Evolutionary conservation across 2,113 vertebrate species (phyloP).

Genomic region (Petrocephalus microphthalmus): DNA sequence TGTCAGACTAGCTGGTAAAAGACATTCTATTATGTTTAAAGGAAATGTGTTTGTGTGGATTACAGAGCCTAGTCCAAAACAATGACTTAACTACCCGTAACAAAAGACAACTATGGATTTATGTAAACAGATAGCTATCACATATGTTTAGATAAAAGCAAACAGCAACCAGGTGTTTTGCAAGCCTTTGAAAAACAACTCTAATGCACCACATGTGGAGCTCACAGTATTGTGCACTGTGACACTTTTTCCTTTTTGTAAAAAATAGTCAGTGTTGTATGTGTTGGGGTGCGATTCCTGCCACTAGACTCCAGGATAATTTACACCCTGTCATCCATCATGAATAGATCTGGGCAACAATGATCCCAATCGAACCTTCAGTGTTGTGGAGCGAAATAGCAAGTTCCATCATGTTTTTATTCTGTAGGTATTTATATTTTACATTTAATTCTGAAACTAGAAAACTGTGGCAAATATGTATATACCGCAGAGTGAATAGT

Average conservation of each 20-base stretch:
- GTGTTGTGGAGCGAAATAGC: background rate
- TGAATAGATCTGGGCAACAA: background rate
- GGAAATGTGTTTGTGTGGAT: background rate
- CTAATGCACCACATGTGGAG: background rate
- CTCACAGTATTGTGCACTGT: background rate
- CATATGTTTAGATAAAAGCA: background rate
- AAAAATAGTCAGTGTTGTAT: background rate
- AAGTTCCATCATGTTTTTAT: background rate
- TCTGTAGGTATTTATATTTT: background rate
- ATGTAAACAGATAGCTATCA: background rate
- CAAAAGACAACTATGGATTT: background rate
- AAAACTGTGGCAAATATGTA: background rate
- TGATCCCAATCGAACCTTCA: background rate
- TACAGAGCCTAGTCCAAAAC: background rate
- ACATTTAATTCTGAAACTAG: background rate
- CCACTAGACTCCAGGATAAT: background rate
- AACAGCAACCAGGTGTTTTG: background rate
- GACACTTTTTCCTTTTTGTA: background rate
- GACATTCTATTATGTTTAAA: background rate
- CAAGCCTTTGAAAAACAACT: background rate
- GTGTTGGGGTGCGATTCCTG: background rate
- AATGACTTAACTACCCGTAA: background rate
- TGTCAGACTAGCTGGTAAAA: background rate
- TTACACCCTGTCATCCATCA: slow-evolving; percentile 7
- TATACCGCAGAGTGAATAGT: too few species aligned